Evolutionary conservation across 2,113 vertebrate genomes (phyloP).

Genomic region (Notarius lentiginosus): DNA sequence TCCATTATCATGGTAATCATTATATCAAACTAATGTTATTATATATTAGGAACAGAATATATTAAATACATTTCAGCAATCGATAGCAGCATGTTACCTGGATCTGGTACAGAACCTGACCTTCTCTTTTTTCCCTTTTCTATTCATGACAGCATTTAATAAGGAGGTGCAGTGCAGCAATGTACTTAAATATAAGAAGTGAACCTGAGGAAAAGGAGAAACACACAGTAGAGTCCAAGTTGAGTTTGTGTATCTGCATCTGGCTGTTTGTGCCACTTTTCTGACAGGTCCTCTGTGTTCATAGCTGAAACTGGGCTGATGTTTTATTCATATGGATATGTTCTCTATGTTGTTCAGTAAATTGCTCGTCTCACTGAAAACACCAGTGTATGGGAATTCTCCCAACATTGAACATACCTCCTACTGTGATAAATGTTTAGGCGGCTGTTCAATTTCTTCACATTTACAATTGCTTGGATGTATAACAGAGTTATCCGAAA

Average conservation of each 20-base stretch:
- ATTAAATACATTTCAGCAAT: neutral
- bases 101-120: neutral
- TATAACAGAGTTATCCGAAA: neutral
- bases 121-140: neutral
- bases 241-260: conserved; percentile 42
- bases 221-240: neutral
- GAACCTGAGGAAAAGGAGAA: neutral
- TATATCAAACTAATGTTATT: neutral
- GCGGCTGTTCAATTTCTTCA: conserved; percentile 14
- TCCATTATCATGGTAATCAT: neutral
- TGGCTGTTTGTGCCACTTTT: conserved; percentile 41
- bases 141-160: conserved; percentile 13
- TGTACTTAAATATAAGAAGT: neutral
- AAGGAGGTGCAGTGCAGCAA: neutral
- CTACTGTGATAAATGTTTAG: conserved; percentile 16
- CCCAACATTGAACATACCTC: conserved; percentile 29
- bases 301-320: conserved; percentile 58
- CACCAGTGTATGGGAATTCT: conserved; percentile 21
- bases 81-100: neutral
- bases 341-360: conserved; percentile 36
- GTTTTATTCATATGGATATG: conserved; percentile 63
- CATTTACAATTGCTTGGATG: neutral
- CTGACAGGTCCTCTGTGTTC: conserved; percentile 41
- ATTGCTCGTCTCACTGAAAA: conserved; percentile 33
- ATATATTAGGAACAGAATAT: neutral